Base-by-base conservation (phyloP, 2,888 invertebrate genomes). In the Scaptomyza parva region DNA sequence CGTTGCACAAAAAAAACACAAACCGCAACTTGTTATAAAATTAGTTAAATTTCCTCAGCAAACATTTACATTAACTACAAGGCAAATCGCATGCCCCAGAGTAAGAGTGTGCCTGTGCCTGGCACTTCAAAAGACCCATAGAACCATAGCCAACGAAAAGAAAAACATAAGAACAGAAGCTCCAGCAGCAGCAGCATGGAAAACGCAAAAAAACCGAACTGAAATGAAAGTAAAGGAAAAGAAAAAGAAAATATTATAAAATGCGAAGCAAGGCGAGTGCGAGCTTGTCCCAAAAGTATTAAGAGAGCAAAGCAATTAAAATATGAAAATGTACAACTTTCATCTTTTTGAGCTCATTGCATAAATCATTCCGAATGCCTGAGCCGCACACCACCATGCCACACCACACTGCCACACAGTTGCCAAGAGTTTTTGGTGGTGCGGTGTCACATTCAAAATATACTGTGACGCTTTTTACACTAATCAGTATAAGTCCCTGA, bases 291-390 rank as follows among this genome's bases (percentile, higher is more conserved):
- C 87, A 78, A 76, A 79, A 85, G 81, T 83, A 81, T 85, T 84
- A 88, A 79, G 76, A 87, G 87, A 88, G 84, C 86, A 88, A 89
- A 88, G 88, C 88, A 88, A 88, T 88, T 88, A 88, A 88, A 89
- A 88, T 88, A 88, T 89, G 86, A 89, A 88, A 86, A 81, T 87
- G 77, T 84, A 86, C 77, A 88, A 88, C 88, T 86, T 86, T 86
- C 86, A 86, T 86, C 88, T 86, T 86, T 86, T 76, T 76, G 78
- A 78, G 82, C 78, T 82, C 87, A 88, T 86, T 88, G 78, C 84
- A 83, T 86, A 86, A 86, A 86, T 86, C 86, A 86, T 86, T 81
- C 70, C 80, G 72, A 85, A 73, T 85, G 86, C 79, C 79, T 76
- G 86, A 70, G 58, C 71, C 37, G 17, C 35, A 35, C 53, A n/a